Conservation (phyloP, 2,888 invertebrate species). For the Drosophila buzzatii region DNA sequence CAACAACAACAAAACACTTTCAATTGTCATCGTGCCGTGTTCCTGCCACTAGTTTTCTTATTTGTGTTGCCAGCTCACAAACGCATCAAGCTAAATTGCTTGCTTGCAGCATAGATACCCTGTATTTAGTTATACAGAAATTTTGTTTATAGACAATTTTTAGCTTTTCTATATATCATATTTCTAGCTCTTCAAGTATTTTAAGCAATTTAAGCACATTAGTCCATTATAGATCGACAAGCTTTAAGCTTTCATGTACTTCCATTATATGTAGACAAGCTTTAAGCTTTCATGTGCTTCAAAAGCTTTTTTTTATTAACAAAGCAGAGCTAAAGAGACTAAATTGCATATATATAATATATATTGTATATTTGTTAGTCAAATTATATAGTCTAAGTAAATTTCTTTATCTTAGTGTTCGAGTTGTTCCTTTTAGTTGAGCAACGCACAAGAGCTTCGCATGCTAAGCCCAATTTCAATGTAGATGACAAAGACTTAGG, state of each 20-base stretch:
- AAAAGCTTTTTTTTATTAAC: no score
- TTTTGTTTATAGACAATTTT: neutral
- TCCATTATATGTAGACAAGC: no score
- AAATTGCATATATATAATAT: no score
- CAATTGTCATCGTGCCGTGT: conserved; percentile 54
- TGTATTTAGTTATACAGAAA: neutral
- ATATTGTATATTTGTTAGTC: no score
- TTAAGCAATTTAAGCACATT: no score
- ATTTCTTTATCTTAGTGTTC: neutral
- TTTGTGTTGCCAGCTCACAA: conserved; percentile 25
- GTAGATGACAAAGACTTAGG: neutral
- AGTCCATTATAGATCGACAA: no score
- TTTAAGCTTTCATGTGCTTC: no score
- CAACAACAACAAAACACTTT: conserved; percentile 43
- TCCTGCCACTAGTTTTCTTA: conserved; percentile 27
- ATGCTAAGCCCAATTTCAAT: neutral
- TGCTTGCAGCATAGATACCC: neutral
- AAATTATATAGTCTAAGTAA: neutral
- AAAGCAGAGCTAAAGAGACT: no score
- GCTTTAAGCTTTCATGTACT: no score
- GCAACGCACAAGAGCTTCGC: neutral
- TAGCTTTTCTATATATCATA: no score
- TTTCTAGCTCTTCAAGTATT: no score
- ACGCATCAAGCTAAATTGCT: neutral
- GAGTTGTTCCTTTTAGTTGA: no score